A percentile compares a stretch with the other conserved stretches of the same genome.
These are phyloP conservation scores for Glaucopsyche alexis DNA, from an alignment of 2,888 invertebrate species.

Conservation along the genomic window DNA sequence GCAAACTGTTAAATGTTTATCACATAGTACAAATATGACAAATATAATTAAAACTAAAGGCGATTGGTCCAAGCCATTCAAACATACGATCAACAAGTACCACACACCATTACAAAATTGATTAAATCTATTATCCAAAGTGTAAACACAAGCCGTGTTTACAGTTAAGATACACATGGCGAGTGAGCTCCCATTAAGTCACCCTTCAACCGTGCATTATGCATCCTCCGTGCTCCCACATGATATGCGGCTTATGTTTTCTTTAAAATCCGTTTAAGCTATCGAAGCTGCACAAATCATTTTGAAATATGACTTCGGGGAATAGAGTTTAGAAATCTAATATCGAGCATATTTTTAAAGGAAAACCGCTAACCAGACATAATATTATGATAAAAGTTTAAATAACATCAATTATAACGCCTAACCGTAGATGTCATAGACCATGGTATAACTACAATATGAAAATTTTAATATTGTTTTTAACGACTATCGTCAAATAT, in stretches of 20 bases:
- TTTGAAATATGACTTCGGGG: constrained; percentile 3
- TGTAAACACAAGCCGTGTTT: constrained; percentile 32
- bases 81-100: neutral
- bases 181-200: constrained; percentile 25
- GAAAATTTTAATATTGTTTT: too few relatives aligned
- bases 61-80: too few relatives aligned
- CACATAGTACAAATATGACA: neutral
- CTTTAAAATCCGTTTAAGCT: constrained; percentile 32
- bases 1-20: too few relatives aligned
- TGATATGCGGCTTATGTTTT: constrained; percentile 33
- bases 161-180: constrained; percentile 22
- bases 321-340: constrained; percentile 2
- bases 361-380: too few relatives aligned
- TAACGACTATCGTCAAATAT: too few relatives aligned
- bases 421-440: too few relatives aligned
- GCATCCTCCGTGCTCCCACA: constrained; percentile 48
- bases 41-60: neutral
- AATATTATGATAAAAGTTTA: too few relatives aligned
- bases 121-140: constrained; percentile 33
- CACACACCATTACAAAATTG: neutral
- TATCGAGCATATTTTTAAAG: neutral
- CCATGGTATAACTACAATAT: too few relatives aligned
- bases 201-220: constrained; percentile 46
- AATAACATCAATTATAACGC: too few relatives aligned
- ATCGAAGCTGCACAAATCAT: constrained; percentile 24